phyloP scores from a whole-genome alignment of 2,888 invertebrate species.

The Chorisops tibialis region DNA sequence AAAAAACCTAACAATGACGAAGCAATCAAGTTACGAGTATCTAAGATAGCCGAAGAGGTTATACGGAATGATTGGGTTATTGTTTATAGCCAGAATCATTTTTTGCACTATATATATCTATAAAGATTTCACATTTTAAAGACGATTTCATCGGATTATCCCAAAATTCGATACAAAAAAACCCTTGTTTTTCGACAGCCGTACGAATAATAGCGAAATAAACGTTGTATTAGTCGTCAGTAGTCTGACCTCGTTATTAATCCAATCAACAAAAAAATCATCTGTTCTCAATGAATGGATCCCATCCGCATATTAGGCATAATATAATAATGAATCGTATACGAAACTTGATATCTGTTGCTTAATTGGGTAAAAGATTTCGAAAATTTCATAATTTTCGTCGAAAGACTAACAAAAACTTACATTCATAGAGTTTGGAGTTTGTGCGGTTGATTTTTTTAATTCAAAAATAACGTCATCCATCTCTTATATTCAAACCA shows the following conservation, averaged over 20 bases:
- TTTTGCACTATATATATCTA: no score
- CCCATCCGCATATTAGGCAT: neutral
- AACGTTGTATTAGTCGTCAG: neutral
- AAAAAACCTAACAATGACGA: no score
- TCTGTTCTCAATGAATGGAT: neutral
- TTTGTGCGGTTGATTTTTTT: neutral
- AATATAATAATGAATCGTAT: neutral
- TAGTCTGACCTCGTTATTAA: conserved; percentile 3
- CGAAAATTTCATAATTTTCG: conserved; percentile 13
- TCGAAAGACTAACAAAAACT: conserved; percentile 3
- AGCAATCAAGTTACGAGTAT: no score
- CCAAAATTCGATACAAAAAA: no score
- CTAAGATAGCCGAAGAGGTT: no score
- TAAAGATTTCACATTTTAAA: no score
- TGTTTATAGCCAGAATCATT: no score
- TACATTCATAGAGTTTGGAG: neutral
- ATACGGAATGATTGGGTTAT: no score
- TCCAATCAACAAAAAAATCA: neutral
- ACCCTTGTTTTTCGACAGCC: no score
- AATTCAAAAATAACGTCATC: conserved; percentile 3
- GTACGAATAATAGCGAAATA: no score
- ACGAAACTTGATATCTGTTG: neutral
- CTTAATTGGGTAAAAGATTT: neutral
- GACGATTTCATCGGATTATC: no score
- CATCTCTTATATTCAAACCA: conserved; percentile 5